These are phyloP conservation scores for Calosoma granatense DNA, from an alignment of 1,140 invertebrate species.

Conservation along the genomic window DNA sequence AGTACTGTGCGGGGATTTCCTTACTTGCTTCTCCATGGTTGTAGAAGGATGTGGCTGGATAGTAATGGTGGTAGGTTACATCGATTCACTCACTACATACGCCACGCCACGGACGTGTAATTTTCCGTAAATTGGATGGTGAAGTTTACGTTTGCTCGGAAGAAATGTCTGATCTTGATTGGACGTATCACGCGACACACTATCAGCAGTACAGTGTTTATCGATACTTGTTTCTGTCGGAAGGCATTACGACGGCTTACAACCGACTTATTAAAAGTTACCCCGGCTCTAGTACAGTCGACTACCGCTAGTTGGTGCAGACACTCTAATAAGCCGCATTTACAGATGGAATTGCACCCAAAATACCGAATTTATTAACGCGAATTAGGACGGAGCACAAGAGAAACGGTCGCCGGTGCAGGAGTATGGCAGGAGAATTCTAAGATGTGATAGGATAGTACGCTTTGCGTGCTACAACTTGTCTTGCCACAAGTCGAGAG, in stretches of 20 bases:
- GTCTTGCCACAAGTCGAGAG: too few species aligned
- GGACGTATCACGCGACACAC: background rate
- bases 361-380: constrained; percentile 5
- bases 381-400: background rate
- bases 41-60: too few species aligned
- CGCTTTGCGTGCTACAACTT: too few species aligned
- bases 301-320: background rate
- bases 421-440: too few species aligned
- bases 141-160: background rate
- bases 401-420: too few species aligned
- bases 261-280: constrained; percentile 4
- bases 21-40: too few species aligned
- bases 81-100: background rate
- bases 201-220: background rate
- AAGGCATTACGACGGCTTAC: background rate
- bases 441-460: too few species aligned
- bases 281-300: background rate
- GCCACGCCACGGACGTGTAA: background rate
- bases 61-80: too few species aligned
- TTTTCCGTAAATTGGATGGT: background rate
- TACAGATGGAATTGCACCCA: background rate
- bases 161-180: background rate
- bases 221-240: constrained; percentile 1
- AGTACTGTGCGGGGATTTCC: too few species aligned
- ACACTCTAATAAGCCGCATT: constrained; percentile 3